A percentile compares a stretch with the other conserved stretches of the same genome.
These are phyloP conservation scores for Todiramphus saurophagus DNA, from an alignment of 2,113 vertebrate species.

Conservation along the genomic window DNA sequence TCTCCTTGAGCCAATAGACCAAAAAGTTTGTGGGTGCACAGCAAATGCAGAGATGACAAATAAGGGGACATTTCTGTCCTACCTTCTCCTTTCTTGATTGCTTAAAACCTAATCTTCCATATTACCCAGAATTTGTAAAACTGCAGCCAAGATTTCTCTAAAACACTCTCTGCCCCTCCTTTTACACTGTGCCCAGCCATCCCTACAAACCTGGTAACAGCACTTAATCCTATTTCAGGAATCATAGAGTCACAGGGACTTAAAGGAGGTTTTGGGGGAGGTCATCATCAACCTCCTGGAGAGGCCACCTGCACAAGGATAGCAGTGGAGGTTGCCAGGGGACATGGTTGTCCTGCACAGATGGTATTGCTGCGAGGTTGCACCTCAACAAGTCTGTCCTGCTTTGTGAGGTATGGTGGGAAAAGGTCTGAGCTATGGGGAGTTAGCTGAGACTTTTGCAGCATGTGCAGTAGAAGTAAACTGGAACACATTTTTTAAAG, in stretches of 20 bases:
- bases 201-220: neutral
- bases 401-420: neutral
- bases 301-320: neutral
- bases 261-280: neutral
- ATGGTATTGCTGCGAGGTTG: neutral
- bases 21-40: neutral
- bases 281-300: neutral
- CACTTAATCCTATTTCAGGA: neutral
- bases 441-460: neutral
- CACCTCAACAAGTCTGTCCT: neutral
- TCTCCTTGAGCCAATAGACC: neutral
- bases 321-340: neutral
- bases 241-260: neutral
- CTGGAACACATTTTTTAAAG: neutral
- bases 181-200: neutral
- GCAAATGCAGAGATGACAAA: neutral
- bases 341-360: neutral
- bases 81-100: neutral
- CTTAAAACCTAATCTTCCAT: neutral
- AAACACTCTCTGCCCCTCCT: neutral
- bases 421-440: neutral
- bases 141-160: neutral
- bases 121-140: neutral
- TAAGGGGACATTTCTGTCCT: neutral
- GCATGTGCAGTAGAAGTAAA: neutral